Conservation (phyloP, 1,140 invertebrate species). For the Lycorma delicatula region DNA sequence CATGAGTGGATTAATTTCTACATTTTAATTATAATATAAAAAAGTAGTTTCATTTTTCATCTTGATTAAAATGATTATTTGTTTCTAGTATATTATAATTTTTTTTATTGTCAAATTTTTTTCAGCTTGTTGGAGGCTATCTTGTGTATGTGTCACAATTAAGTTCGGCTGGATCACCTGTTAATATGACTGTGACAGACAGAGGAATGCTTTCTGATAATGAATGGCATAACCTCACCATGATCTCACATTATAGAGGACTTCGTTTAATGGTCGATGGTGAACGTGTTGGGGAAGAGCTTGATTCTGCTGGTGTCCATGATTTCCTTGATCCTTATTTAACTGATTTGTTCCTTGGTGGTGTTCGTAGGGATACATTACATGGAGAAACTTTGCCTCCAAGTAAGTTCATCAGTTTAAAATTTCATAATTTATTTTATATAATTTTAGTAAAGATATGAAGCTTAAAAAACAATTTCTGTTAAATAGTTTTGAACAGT, state of each 20-base stretch:
- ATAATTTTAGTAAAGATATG: too few species aligned
- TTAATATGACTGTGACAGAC: conserved; percentile 66
- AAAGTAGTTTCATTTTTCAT: too few species aligned
- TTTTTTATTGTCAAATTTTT: too few species aligned
- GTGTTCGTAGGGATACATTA: conserved; percentile 49
- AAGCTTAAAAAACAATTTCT: too few species aligned
- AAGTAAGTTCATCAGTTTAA: conserved; percentile 32
- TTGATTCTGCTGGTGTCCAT: conserved; percentile 74
- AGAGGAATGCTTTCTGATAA: conserved; percentile 55
- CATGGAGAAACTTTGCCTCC: conserved; percentile 42
- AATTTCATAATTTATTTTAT: too few species aligned
- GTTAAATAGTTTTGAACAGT: not conserved
- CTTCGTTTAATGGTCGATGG: conserved; percentile 62
- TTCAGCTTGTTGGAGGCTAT: conserved; percentile 50
- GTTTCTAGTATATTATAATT: too few species aligned
- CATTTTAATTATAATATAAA: too few species aligned
- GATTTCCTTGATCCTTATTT: conserved; percentile 87
- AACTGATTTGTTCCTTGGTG: conserved; percentile 67
- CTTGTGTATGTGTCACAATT: conserved; percentile 67
- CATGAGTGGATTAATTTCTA: too few species aligned
- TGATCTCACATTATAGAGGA: conserved; percentile 57
- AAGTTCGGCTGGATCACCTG: conserved; percentile 46
- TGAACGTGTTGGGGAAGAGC: conserved; percentile 64
- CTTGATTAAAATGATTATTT: too few species aligned
- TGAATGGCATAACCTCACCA: conserved; percentile 74